Evolutionary conservation across 2,888 invertebrate species (phyloP), one percentile per base, ranked within the genome.

Genomic region (Ormyrus nitidulus): DNA sequence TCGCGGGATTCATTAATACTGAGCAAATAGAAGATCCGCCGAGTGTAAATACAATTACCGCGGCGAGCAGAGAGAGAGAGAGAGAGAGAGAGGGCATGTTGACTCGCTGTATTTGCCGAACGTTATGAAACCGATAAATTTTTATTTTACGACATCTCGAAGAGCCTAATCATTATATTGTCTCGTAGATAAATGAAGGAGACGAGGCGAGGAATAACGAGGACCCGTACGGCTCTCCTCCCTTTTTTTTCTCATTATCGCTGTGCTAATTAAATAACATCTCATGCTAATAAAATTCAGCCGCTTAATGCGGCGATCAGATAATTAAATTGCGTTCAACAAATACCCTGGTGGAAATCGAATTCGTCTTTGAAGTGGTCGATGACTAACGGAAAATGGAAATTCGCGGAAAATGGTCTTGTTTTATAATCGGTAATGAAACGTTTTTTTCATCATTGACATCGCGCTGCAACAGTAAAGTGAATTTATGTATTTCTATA

Each of bases 11-110:
- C 78, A 78, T 75, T 78, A 75, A 71, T 68, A 75, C 75, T 61
- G 81, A 78, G 78, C 81, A 81, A 81, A 81, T 68, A 80, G 76
- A 64, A 49, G 54, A 71, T 71, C 58, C 44, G 68, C 71, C 70
- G 54, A 69, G 77, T 75, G 81, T 78, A 81, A 81, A 81, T 75
- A 81, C 81, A 81, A 81, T 81, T 78, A 80, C 75, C 66, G 13
- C n/a, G 70, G 34, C 1, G 34, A 34, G 34, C 34, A 34, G 34
- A 34, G 34, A 34, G 34, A 4, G 34, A 34, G 34, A 34, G 34
- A 34, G 2, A 34, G 19, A 19, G 19, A 2, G 19, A 1, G 19
- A 2, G 34, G 65, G 74, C 48, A 74, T 79, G 75, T 79, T 65
- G 79, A 79, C 79, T 75, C 70, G 46, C 54, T 69, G 56, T 77